These are phyloP conservation scores for Nylanderia fulva DNA, from an alignment of 1,140 invertebrate genomes.

Conservation along the genomic window DNA sequence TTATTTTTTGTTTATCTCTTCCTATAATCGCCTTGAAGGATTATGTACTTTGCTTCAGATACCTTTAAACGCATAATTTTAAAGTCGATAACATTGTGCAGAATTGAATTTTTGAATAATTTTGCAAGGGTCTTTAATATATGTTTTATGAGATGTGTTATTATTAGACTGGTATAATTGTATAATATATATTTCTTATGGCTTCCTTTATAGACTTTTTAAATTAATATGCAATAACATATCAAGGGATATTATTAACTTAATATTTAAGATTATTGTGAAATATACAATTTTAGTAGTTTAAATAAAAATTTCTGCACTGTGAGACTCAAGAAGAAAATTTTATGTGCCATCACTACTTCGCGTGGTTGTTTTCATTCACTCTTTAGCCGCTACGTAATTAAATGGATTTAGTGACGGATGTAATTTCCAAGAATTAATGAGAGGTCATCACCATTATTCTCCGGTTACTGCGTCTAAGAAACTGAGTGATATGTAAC, in stretches of 20 bases:
- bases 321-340: background rate
- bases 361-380: conserved; percentile 8
- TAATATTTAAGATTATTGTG: background rate
- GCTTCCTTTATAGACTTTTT: background rate
- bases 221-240: background rate
- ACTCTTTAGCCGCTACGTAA: conserved; percentile 1
- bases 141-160: too few relatives aligned
- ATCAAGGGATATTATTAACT: background rate
- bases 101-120: background rate
- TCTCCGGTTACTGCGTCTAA: background rate
- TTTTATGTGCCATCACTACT: background rate
- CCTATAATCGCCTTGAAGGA: background rate
- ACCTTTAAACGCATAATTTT: background rate
- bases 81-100: background rate
- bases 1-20: background rate
- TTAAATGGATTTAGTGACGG: conserved; percentile 39
- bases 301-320: conserved; percentile 7
- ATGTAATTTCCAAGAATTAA: conserved; percentile 12
- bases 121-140: background rate
- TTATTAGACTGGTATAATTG: background rate
- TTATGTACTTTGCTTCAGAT: background rate
- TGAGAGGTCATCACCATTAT: conserved; percentile 47
- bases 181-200: too few relatives aligned
- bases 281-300: background rate
- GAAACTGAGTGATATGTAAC: background rate